Evolutionary conservation across 2,888 invertebrate species (phyloP), one percentile per base, ranked within the genome.

Genomic region (Amphimallon solstitiale): DNA sequence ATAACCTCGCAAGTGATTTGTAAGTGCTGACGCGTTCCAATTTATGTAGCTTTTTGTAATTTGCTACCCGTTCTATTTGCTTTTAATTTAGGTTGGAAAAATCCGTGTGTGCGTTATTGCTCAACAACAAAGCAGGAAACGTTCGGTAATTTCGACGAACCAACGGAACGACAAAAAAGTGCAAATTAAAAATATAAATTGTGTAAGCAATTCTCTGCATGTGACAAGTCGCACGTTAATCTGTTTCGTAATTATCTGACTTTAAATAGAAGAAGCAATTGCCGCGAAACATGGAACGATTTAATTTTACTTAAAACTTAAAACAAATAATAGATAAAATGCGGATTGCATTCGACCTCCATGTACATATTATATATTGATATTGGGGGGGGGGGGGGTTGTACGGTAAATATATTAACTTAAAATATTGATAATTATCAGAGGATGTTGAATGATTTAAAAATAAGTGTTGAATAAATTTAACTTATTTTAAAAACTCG

Each of bases 161-260:
- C 19, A 19, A 17, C 17, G 12, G 9, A 40, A 40, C 19, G 23
- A 19, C 21, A 40, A 54, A 40, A 52, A 40, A 54, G 54, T 40
- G 54, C 38, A 54, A 54, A 54, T 54, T 37, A 40, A 54, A 54
- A 54, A 40, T 54, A 54, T 54, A 54, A 54, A 54, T 54, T 54
- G 17, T 54, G 23, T 40, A 37, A 40, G 9, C 54, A 23, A 38
- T 51, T 51, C 10, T 17, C 35, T 51, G 51, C 35, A 35, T 38
- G 38, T 54, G 54, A 54, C 38, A 54, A 40, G 54, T 38, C 19
- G 38, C 38, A 40, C 23, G 54, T 54, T 54, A 54, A 54, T 54
- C 34, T 54, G 54, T 54, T 54, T 54, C n/a, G 54, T 54, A 54
- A 54, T 54, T 54, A 54, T 54, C 38, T 40, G 38, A 21, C 12